These are phyloP conservation scores for Otis tarda DNA, from an alignment of 2,113 vertebrate genomes.

Conservation along the genomic window DNA sequence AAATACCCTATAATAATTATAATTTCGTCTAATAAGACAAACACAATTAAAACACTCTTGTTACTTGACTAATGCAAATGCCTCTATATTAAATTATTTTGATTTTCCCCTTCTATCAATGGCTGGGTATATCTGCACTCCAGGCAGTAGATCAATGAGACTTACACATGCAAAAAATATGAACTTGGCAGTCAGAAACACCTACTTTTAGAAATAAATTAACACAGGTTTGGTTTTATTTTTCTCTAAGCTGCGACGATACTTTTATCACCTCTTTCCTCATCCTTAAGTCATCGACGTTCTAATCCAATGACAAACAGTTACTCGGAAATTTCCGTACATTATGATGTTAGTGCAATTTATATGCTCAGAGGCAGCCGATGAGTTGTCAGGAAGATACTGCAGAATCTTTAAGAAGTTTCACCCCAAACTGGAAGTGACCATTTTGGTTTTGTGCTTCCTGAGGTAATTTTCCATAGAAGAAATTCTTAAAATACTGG, in stretches of 20 bases:
- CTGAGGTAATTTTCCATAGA: neutral
- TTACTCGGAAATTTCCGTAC: conserved; percentile 54
- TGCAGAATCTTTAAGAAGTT: conserved; percentile 32
- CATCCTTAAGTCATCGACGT: conserved; percentile 51
- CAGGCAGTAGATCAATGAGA: neutral
- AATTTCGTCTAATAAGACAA: neutral
- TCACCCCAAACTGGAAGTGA: neutral
- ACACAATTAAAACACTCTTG: neutral
- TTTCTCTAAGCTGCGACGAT: neutral
- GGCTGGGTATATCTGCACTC: neutral
- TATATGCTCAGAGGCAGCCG: conserved; percentile 37
- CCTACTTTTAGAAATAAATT: neutral
- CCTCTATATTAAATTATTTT: neutral
- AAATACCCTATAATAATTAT: neutral
- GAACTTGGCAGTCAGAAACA: conserved; percentile 29
- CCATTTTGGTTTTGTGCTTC: conserved; percentile 31
- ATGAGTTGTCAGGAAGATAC: conserved; percentile 38
- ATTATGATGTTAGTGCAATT: conserved; percentile 46
- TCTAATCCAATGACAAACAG: conserved; percentile 63
- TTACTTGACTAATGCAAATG: neutral
- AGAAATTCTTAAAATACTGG: neutral
- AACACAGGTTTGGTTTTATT: conserved; percentile 24
- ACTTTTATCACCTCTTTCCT: conserved; percentile 40
- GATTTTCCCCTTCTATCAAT: neutral
- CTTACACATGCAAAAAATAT: neutral